These are phyloP conservation scores for Drosophila athabasca DNA, from an alignment of 1,140 invertebrate genomes.

Conservation along the genomic window DNA sequence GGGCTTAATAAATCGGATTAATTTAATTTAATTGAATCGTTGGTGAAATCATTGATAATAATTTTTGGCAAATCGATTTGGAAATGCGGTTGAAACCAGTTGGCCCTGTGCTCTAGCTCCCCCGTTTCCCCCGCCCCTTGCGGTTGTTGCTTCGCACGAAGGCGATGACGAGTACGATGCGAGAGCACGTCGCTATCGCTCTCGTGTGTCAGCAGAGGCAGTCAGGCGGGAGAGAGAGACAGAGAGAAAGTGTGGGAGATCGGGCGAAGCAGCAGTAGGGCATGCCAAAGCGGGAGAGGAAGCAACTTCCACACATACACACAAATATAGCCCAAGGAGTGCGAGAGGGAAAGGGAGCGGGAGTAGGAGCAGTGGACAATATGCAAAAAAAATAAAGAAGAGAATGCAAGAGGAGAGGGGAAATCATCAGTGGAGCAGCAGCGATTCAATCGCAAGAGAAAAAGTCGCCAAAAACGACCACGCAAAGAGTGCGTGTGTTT, in stretches of 20 bases:
- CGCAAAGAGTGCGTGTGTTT: slow-evolving; percentile 20
- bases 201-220: slow-evolving; percentile 26
- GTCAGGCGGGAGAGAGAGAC: slow-evolving; percentile 1
- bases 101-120: slow-evolving; percentile 5
- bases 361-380: slow-evolving; percentile 39
- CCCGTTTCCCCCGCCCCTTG: slow-evolving; percentile 20
- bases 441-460: slow-evolving; percentile 17
- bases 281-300: slow-evolving; percentile 2
- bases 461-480: slow-evolving; percentile 41
- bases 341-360: slow-evolving; percentile 5
- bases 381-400: slow-evolving; percentile 40
- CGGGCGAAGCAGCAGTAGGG: no score
- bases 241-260: not conserved
- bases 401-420: not conserved
- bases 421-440: slow-evolving; percentile 18
- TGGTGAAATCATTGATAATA: slow-evolving; percentile 79
- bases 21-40: slow-evolving; percentile 77
- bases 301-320: slow-evolving; percentile 77
- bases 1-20: slow-evolving; percentile 57
- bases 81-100: slow-evolving; percentile 54
- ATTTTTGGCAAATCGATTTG: slow-evolving; percentile 81
- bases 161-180: slow-evolving; percentile 25
- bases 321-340: slow-evolving; percentile 19
- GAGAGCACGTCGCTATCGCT: slow-evolving; percentile 24
- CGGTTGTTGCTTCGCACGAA: slow-evolving; percentile 76